phyloP scores from a whole-genome alignment of 2,113 vertebrate species.

The Anthoscopus minutus region DNA sequence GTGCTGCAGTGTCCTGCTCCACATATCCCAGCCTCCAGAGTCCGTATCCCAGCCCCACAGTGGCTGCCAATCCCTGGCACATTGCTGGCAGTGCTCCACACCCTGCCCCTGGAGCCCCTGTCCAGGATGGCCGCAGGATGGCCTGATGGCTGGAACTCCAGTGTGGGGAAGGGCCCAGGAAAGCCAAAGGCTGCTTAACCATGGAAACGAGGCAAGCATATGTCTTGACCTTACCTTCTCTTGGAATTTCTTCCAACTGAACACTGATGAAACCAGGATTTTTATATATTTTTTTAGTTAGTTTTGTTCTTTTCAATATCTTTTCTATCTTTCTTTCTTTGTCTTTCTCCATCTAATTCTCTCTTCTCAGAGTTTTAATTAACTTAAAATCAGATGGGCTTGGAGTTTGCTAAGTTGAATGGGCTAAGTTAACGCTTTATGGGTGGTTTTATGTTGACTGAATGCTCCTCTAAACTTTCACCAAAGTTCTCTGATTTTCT shows the following conservation, averaged over 20 bases:
- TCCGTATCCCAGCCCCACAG: background rate
- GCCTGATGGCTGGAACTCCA: background rate
- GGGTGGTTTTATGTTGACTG: background rate
- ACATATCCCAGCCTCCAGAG: background rate
- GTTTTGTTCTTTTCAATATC: background rate
- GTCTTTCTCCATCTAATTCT: background rate
- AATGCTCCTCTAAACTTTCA: background rate
- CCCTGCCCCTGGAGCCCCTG: background rate
- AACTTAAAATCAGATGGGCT: background rate
- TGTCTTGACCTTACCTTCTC: background rate
- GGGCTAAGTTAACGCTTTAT: background rate
- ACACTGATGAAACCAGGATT: background rate
- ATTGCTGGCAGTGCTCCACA: background rate
- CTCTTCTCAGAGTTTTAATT: background rate
- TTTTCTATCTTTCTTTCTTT: background rate
- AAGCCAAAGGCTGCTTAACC: background rate
- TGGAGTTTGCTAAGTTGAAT: background rate
- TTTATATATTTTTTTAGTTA: too few species aligned
- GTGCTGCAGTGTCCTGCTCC: background rate
- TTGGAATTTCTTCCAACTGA: background rate
- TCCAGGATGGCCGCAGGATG: too few species aligned
- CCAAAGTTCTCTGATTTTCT: background rate
- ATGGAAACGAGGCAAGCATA: background rate
- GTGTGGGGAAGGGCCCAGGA: background rate
- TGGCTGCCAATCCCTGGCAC: accelerated